Percentiles rank a stretch among this genome's conserved stretches.
Conservation (phyloP, 2,113 vertebrate species). For the Excalfactoria chinensis region DNA sequence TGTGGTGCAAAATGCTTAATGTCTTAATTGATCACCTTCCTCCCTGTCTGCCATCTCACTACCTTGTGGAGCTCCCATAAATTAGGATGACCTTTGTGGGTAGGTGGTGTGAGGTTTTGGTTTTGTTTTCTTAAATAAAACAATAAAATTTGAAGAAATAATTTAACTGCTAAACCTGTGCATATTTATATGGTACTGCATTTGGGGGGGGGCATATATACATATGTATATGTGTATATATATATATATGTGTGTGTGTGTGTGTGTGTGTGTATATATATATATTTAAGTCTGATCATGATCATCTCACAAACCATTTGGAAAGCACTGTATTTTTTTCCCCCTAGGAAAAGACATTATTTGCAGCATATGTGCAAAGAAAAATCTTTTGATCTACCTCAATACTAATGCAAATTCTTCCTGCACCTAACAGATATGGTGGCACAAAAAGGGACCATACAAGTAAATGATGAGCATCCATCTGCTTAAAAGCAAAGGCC, state of each 20-base stretch:
- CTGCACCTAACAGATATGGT: neutral
- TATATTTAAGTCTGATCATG: neutral
- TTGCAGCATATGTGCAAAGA: neutral
- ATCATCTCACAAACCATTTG: neutral
- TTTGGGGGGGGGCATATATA: too few relatives aligned
- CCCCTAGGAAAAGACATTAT: neutral
- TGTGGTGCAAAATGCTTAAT: constrained; percentile 98
- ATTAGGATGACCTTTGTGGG: neutral
- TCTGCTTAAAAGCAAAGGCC: constrained; percentile 38
- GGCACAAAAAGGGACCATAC: constrained; percentile 27
- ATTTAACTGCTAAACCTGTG: neutral
- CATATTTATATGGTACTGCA: neutral
- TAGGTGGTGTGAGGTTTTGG: neutral
- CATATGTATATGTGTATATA: too few relatives aligned
- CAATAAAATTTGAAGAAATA: neutral
- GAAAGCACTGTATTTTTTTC: neutral
- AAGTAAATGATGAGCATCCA: constrained; percentile 24
- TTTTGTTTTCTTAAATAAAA: neutral
- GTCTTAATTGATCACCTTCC: constrained; percentile 99
- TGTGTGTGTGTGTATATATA: too few relatives aligned
- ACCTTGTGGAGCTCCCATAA: constrained; percentile 38
- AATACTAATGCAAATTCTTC: constrained; percentile 52
- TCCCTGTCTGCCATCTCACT: constrained; percentile 74
- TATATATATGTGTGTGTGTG: too few relatives aligned
- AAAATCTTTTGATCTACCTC: constrained; percentile 55